phyloP scores from a whole-genome alignment of 2,113 vertebrate species.

The Xiphias gladius region DNA sequence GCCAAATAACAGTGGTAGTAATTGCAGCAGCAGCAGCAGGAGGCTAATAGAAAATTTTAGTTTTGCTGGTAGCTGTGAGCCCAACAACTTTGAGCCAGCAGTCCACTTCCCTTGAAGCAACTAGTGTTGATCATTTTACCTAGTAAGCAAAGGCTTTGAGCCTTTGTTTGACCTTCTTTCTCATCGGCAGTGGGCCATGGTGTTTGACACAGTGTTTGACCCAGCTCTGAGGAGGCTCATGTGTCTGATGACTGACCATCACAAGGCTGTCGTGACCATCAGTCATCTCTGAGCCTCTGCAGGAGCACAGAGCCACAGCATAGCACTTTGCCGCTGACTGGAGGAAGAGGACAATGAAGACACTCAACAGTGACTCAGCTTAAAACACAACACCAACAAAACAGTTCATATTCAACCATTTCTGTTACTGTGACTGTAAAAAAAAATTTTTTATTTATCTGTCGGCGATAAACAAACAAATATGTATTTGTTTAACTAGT shows the following conservation, averaged over 20 bases:
- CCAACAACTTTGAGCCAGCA: neutral
- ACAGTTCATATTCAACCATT: neutral
- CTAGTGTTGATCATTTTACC: constrained; percentile 9
- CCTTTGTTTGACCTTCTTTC: neutral
- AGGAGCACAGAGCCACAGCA: no score
- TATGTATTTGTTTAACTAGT: no score
- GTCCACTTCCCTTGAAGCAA: neutral
- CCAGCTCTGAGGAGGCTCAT: constrained; percentile 16
- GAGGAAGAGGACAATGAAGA: constrained; percentile 9
- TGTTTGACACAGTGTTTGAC: constrained; percentile 23
- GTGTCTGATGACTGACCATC: constrained; percentile 29
- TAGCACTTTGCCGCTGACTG: neutral
- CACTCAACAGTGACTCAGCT: constrained; percentile 41
- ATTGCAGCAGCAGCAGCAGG: neutral
- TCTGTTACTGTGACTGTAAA: neutral
- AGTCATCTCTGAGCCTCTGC: constrained; percentile 6
- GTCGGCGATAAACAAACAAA: no score
- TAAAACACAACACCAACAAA: neutral
- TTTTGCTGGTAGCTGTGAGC: neutral
- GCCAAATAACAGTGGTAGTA: neutral
- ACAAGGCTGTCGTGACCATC: constrained; percentile 35
- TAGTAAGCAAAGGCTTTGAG: neutral
- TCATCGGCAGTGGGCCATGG: constrained; percentile 2
- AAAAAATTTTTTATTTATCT: neutral
- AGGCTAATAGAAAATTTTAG: neutral